Evolutionary conservation across 2,888 invertebrate genomes (phyloP).

Genomic region (Polymixis flavicincta): DNA sequence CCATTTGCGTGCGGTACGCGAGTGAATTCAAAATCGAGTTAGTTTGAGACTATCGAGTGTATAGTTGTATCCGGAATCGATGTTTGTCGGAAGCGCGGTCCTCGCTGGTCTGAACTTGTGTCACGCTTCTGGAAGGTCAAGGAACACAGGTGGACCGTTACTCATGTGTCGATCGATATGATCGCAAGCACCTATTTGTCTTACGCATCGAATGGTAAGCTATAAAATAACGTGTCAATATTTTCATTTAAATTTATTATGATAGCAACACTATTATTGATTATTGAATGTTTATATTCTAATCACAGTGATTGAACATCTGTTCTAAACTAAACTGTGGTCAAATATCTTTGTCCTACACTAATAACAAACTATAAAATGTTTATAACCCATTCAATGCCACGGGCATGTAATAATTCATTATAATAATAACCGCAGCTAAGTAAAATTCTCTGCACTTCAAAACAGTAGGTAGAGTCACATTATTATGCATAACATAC

Average conservation of each 20-base stretch:
- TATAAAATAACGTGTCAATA: constrained; percentile 54
- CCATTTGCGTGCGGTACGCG: constrained; percentile 61
- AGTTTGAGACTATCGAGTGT: constrained; percentile 65
- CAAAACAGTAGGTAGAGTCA: constrained; percentile 30
- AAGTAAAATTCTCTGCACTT: constrained; percentile 36
- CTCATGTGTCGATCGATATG: constrained; percentile 67
- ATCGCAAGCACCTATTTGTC: constrained; percentile 54
- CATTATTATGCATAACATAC: constrained; percentile 39
- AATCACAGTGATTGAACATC: constrained; percentile 5
- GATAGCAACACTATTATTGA: constrained; percentile 50
- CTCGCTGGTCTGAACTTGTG: constrained; percentile 73
- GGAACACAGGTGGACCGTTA: constrained; percentile 70
- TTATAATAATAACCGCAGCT: constrained; percentile 48
- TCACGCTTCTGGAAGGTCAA: constrained; percentile 77
- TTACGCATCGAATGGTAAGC: constrained; percentile 71
- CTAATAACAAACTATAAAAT: constrained; percentile 7
- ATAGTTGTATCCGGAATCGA: constrained; percentile 66
- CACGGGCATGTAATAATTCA: constrained; percentile 40
- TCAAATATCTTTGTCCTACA: constrained; percentile 5
- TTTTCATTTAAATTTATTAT: constrained; percentile 49
- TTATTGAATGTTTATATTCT: constrained; percentile 22
- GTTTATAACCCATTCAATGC: constrained; percentile 36
- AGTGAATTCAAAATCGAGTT: constrained; percentile 67
- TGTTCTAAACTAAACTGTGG: constrained; percentile 12
- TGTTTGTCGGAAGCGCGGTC: constrained; percentile 74